Percentiles rank a stretch among this genome's conserved stretches.
Evolutionary conservation across 2,797 vertebrate genomes (phyloP).

Genomic region (Ctenopoma multispine): DNA sequence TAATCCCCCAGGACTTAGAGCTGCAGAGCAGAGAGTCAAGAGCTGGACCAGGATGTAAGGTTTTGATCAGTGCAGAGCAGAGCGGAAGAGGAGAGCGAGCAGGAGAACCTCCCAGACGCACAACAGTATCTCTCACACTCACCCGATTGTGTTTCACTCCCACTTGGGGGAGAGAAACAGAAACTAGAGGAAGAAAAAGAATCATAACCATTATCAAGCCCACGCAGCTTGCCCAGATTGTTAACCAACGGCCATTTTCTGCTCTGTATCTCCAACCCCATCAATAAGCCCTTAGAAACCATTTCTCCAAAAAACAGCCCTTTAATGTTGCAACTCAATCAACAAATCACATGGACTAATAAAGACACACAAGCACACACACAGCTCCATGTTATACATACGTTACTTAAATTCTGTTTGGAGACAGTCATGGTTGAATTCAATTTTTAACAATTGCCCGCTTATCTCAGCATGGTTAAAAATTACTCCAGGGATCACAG

Average conservation of each 20-base stretch:
- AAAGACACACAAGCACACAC: slow-evolving; percentile 42
- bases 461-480: slow-evolving; percentile 55
- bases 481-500: slow-evolving; percentile 48
- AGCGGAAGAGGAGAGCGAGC: slow-evolving; percentile 51
- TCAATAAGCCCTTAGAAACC: slow-evolving; percentile 48
- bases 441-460: slow-evolving; percentile 63
- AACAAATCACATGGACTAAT: slow-evolving; percentile 50
- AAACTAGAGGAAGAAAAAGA: slow-evolving; percentile 52
- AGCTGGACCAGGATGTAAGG: slow-evolving; percentile 68
- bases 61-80: slow-evolving; percentile 72
- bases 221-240: slow-evolving; percentile 62
- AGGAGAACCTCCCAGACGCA: slow-evolving; percentile 65
- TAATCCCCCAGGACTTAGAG: slow-evolving; percentile 59
- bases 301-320: slow-evolving; percentile 24
- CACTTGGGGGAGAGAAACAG: slow-evolving; percentile 45
- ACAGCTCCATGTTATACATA: slow-evolving; percentile 18
- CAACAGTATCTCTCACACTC: slow-evolving; percentile 64
- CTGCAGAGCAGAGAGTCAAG: slow-evolving; percentile 58
- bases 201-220: slow-evolving; percentile 71
- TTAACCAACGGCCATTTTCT: slow-evolving; percentile 65
- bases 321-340: slow-evolving; percentile 61
- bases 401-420: slow-evolving; percentile 52
- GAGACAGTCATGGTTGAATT: slow-evolving; percentile 61
- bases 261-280: slow-evolving; percentile 55
- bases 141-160: slow-evolving; percentile 60